These are phyloP conservation scores for Verasper variegatus DNA, from an alignment of 2,113 vertebrate species.

Conservation along the genomic window DNA sequence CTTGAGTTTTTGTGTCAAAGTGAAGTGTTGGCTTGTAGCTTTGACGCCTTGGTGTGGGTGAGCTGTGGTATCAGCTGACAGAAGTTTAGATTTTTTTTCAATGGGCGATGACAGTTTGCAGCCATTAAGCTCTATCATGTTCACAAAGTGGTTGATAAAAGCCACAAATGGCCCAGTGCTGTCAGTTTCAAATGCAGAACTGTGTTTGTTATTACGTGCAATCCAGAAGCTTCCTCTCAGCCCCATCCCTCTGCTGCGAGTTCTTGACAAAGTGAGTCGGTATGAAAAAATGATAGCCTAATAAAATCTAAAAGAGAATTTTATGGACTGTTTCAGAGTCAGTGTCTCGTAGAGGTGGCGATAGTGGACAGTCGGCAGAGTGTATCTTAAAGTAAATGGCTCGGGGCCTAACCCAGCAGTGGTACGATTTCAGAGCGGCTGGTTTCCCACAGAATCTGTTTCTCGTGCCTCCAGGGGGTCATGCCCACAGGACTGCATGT, in stretches of 20 bases:
- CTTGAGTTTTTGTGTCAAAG: conserved; percentile 8
- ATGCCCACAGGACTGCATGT: conserved; percentile 59
- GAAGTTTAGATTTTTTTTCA: conserved; percentile 16
- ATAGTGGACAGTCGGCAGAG: conserved; percentile 32
- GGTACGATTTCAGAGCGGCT: conserved; percentile 24
- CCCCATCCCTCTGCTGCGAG: not conserved
- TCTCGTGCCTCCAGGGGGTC: conserved; percentile 45
- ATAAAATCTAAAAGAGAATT: not conserved
- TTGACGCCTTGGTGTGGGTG: conserved; percentile 3
- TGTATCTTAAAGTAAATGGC: conserved; percentile 69
- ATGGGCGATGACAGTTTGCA: conserved; percentile 5
- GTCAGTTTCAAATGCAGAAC: conserved; percentile 30
- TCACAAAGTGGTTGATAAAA: conserved; percentile 24
- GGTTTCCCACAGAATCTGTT: conserved; percentile 61
- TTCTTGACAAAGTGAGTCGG: not conserved
- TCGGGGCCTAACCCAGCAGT: conserved; percentile 16
- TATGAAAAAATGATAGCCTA: not conserved
- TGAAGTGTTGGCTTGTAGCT: conserved; percentile 23
- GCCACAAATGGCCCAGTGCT: not conserved
- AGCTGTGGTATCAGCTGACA: conserved; percentile 38
- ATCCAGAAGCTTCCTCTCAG: not conserved
- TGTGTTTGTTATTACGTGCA: conserved; percentile 1
- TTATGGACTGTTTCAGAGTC: conserved; percentile 40
- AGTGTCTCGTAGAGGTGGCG: conserved; percentile 52
- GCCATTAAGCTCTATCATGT: conserved; percentile 21